phyloP scores from a whole-genome alignment of 2,888 invertebrate genomes.

The Exocentrus adspersus region DNA sequence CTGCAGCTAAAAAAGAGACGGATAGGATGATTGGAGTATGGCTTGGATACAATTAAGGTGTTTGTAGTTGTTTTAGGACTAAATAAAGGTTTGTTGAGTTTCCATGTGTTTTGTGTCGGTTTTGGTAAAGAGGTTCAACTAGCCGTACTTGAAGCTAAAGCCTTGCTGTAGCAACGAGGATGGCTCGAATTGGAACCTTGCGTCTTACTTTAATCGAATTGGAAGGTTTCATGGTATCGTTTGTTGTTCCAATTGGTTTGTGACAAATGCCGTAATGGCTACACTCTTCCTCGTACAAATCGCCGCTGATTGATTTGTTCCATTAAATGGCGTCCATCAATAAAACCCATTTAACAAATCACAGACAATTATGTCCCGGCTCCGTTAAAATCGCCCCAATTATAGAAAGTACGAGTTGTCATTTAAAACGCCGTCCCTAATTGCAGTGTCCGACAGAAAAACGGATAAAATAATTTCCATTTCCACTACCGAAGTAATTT shows the following conservation, averaged over 20 bases:
- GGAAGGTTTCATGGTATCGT: no score
- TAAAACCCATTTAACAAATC: conserved; percentile 30
- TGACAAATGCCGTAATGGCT: not conserved
- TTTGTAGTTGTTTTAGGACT: no score
- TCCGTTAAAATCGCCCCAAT: conserved; percentile 27
- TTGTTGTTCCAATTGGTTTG: no score
- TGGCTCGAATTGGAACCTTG: no score
- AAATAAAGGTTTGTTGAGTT: no score
- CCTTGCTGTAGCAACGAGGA: no score
- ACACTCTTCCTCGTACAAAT: not conserved
- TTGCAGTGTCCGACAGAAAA: conserved; percentile 25
- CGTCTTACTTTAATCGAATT: no score
- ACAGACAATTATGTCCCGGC: conserved; percentile 20
- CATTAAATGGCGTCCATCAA: conserved; percentile 13
- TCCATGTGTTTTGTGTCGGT: no score
- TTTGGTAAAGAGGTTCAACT: no score
- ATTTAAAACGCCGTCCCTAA: conserved; percentile 27
- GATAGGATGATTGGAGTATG: conserved; percentile 42
- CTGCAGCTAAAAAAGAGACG: conserved; percentile 68
- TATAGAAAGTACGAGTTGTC: conserved; percentile 29
- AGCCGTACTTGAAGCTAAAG: no score
- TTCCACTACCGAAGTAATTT: conserved; percentile 25
- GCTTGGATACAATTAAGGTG: conserved; percentile 21
- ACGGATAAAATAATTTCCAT: conserved; percentile 26
- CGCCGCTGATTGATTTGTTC: not conserved